These are phyloP conservation scores for Hylaeus volcanicus DNA, from an alignment of 1,140 invertebrate genomes.

Conservation along the genomic window DNA sequence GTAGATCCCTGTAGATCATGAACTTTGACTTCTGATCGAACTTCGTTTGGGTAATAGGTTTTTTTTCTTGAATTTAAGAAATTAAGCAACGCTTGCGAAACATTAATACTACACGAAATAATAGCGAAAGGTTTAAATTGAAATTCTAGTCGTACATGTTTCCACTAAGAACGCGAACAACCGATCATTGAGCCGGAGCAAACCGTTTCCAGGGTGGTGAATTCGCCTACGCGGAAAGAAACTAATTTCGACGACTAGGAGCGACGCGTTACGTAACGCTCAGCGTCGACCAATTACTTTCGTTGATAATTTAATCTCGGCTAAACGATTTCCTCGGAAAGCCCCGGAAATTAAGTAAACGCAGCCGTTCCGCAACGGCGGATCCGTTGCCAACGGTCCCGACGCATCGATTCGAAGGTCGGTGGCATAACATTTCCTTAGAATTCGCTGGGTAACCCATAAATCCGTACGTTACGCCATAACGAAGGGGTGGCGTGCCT, in stretches of 20 bases:
- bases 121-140: too few relatives aligned
- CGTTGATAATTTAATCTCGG: conserved; percentile 43
- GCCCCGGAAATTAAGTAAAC: conserved; percentile 37
- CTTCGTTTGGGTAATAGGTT: too few relatives aligned
- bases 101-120: too few relatives aligned
- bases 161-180: too few relatives aligned
- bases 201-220: not conserved
- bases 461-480: conserved; percentile 74
- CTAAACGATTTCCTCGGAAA: conserved; percentile 38
- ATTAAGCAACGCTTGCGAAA: too few relatives aligned
- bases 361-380: conserved; percentile 30
- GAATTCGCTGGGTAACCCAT: conserved; percentile 70
- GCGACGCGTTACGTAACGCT: conserved; percentile 26
- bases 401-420: conserved; percentile 71
- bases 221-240: not conserved
- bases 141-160: too few relatives aligned
- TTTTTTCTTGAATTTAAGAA: too few relatives aligned
- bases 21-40: too few relatives aligned
- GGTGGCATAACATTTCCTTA: conserved; percentile 76
- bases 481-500: conserved; percentile 60
- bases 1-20: not conserved
- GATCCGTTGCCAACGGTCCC: conserved; percentile 69
- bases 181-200: too few relatives aligned
- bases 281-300: conserved; percentile 37
- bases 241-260: conserved; percentile 17